Evolutionary conservation across 2,797 vertebrate species (phyloP), one percentile per base, ranked within the genome.

Genomic region (Discoglossus pictus): DNA sequence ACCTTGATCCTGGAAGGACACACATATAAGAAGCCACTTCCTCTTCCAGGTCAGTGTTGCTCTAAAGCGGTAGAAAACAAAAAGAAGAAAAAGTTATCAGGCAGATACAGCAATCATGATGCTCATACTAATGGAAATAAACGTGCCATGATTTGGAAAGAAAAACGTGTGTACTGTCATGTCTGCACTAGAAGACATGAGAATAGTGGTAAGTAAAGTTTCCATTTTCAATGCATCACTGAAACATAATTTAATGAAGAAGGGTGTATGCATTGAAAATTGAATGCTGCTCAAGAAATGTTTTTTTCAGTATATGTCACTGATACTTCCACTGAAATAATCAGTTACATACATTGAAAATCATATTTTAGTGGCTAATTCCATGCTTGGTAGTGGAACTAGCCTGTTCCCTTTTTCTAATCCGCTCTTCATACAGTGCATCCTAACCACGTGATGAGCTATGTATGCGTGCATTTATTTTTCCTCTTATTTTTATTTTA

Each of bases 1-100:
- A 43, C 44, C 48, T n/a, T 36, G 18, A 44, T 21, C 51, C 59
- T 56, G 60, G 68, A 58, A 52, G 38, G 60, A 53, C 60, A 51
- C 44, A 44, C 24, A 10, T 18, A 59, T 71, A 64, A 65, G 68
- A 54, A 50, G 53, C 38, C 61, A 46, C 61, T 71, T 65, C 53
- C 36, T 71, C 61, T 71, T 71, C 68, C 61, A 71, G 68, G 61
- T 71, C 68, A 71, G 25, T 71, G 68, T 52, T 71, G 61, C 47
- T 27, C 61, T 51, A 65, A 65, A 52, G 61, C 53, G 20, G 36
- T 71, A 64, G 61, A 43, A 71, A 64, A 63, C 61, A 64, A 31
- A 65, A 48, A 64, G 68, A 71, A 71, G 68, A 71, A 17, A 59
- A 59, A 64, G 40, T 51, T 64, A 21, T 64, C 53, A 48, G 68